Evolutionary conservation across 2,888 invertebrate genomes (phyloP).

Genomic region (Drosophila paramelanica): DNA sequence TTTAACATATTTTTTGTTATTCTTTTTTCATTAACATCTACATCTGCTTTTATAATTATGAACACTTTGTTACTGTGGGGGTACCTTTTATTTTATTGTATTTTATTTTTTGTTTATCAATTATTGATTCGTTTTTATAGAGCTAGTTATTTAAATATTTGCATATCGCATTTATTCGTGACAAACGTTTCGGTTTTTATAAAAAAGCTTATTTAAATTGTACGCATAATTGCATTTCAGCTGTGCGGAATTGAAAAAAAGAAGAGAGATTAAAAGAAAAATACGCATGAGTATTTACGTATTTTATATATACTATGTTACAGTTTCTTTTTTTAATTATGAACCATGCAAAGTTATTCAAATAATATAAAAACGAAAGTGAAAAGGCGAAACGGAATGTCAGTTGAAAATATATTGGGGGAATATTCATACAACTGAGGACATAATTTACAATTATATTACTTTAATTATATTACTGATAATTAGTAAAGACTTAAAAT

Average conservation of each 20-base stretch:
- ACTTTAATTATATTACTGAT: background rate
- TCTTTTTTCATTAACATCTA: conserved; percentile 38
- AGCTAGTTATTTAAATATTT: conserved; percentile 58
- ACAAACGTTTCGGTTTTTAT: conserved; percentile 33
- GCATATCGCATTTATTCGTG: conserved; percentile 62
- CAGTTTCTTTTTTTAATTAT: background rate
- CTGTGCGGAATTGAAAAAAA: conserved; percentile 47
- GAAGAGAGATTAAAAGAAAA: conserved; percentile 48
- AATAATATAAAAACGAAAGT: conserved; percentile 17
- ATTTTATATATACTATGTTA: conserved; percentile 30
- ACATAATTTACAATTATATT: background rate
- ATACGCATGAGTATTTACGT: conserved; percentile 56
- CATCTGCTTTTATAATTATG: conserved; percentile 57
- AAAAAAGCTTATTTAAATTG: conserved; percentile 54
- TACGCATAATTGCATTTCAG: conserved; percentile 53
- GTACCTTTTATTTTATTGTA: conserved; percentile 20
- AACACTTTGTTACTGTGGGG: conserved; percentile 67
- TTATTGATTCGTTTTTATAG: conserved; percentile 31
- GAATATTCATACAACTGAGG: background rate
- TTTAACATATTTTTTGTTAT: conserved; percentile 51
- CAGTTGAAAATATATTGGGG: background rate
- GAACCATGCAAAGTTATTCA: conserved; percentile 15
- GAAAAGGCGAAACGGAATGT: background rate
- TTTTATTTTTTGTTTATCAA: conserved; percentile 23
- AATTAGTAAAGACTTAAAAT: background rate